Evolutionary conservation across 2,113 vertebrate genomes (phyloP), one percentile per base, ranked within the genome.

Genomic region (Gallinago media): DNA sequence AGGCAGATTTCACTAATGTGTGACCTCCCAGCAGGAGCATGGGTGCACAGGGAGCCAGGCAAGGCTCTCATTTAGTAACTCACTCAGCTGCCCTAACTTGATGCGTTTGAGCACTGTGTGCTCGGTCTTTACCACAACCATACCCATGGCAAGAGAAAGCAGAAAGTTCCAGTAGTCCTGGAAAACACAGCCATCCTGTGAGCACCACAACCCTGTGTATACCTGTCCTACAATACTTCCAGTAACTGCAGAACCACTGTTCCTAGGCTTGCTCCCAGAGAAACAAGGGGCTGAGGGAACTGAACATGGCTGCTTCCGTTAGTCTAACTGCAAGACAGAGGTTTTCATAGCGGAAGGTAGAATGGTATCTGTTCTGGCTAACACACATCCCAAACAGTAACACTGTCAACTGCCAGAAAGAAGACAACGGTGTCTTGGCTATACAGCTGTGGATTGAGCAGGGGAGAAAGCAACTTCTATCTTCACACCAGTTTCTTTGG

Each of bases 1-100:
- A 76, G 27, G 58, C 27, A 27, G 1, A 0, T 58, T 38, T 66
- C 58, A 25, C 22, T 40, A 4, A 52, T 16, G 16, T 1, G 0
- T 31, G 36, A 76, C 65, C 55, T 71, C 61, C 47, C 59, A 66
- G 59, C 46, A 84, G 65, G 40, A 66, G 50, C 52, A 40, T 6
- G 46, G 55, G 55, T 58, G 22, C 84, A 54, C 50, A 77, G 46
- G 29, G 22, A 72, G 29, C 32, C 31, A 76, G 12, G 31, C 19
- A 80, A 34, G 20, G 55, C 63, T 91, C 62, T 80, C 65, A 18
- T 29, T 47, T 34, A 85, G 32, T 15, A 56, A 49, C 32, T 81
- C 38, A 2, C 47, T 32, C 62, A 26, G 61, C 76, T 87, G 70
- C 56, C 34, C 4, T 40, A 84, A 62, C 0, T 42, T 10, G 0